Evolutionary conservation across 2,113 vertebrate genomes (phyloP).

Genomic region (Rhinoderma darwinii): DNA sequence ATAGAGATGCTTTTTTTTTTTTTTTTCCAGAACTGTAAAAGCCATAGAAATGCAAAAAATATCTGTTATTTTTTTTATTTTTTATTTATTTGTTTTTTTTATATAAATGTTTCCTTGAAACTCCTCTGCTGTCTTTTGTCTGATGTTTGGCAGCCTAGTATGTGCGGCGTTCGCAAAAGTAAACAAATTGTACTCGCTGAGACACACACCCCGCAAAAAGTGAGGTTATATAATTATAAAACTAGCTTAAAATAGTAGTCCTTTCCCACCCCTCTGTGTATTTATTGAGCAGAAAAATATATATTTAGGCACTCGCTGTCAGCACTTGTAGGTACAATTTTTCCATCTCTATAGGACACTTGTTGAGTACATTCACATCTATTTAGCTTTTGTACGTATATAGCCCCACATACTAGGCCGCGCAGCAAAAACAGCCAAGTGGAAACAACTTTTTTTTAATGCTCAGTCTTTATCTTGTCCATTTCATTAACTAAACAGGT

Average conservation of each 20-base stretch:
- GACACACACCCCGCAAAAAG: conserved; percentile 31
- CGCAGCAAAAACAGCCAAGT: conserved; percentile 32
- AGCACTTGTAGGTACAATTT: background rate
- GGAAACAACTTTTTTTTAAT: conserved; percentile 67
- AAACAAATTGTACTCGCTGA: conserved; percentile 45
- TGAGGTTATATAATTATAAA: conserved; percentile 34
- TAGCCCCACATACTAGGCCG: conserved; percentile 24
- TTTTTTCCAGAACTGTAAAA: conserved; percentile 70
- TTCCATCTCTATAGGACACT: background rate
- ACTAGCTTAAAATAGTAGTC: conserved; percentile 44
- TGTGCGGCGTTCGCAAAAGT: conserved; percentile 51
- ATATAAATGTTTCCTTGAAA: conserved; percentile 36
- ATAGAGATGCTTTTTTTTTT: conserved; percentile 70
- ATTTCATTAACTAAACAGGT: conserved; percentile 65
- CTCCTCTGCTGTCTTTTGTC: conserved; percentile 21
- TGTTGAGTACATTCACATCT: conserved; percentile 20
- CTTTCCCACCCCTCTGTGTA: background rate
- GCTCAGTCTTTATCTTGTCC: conserved; percentile 63
- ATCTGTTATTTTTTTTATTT: conserved; percentile 60
- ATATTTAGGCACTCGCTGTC: conserved; percentile 41
- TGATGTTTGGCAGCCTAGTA: conserved; percentile 31
- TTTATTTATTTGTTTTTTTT: conserved; percentile 25
- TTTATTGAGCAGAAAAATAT: conserved; percentile 33
- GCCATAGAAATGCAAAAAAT: conserved; percentile 74
- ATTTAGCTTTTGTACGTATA: conserved; percentile 41